Base-by-base conservation (phyloP, 2,113 vertebrate genomes). In the Thamnaconus septentrionalis region DNA sequence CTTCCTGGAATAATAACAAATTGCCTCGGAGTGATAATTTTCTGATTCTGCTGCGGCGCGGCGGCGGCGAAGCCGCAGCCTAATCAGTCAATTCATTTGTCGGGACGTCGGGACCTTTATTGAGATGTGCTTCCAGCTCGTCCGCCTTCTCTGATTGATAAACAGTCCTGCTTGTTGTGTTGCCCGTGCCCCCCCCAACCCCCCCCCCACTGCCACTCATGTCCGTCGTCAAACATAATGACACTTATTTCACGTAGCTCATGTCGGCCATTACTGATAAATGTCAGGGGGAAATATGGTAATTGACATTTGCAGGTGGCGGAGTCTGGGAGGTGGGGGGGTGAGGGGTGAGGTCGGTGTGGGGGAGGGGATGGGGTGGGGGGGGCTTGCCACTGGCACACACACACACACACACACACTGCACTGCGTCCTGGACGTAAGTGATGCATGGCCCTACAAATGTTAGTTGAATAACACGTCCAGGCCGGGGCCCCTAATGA, bases 391-490 rank as follows among this genome's bases (percentile, higher is more conserved):
- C 18, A 31, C 18, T 31, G 18, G 18, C 18, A 31, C 18, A 31
- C 18, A 31, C 18, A 31, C 18, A 31, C 18, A 31, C 18, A 31
- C 18, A 31, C 18, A 31, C 18, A 31, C 18, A 5, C 4, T 50
- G 48, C 48, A 50, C 48, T 50, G 48, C n/a, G 48, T 9, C 10
- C 48, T 9, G 5, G 76, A 91, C 83, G 69, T 92, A 91, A 91
- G 85, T 87, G 92, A 92, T 88, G 88, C 90, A 94, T 93, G 91
- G 89, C 88, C 90, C 92, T 77, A 91, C 92, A 91, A 87, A 95
- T 95, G 90, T 91, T 94, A 93, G 90, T 91, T 90, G 92, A 94
- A 94, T 94, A 93, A 92, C 92, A 91, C 86, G 84, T 76, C 79
- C 80, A 61, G 78, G 18, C 66, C 66, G 4, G 68, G 55, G 73